These are phyloP conservation scores for Escarpia spicata DNA, from an alignment of 2,888 invertebrate genomes.

Conservation along the genomic window DNA sequence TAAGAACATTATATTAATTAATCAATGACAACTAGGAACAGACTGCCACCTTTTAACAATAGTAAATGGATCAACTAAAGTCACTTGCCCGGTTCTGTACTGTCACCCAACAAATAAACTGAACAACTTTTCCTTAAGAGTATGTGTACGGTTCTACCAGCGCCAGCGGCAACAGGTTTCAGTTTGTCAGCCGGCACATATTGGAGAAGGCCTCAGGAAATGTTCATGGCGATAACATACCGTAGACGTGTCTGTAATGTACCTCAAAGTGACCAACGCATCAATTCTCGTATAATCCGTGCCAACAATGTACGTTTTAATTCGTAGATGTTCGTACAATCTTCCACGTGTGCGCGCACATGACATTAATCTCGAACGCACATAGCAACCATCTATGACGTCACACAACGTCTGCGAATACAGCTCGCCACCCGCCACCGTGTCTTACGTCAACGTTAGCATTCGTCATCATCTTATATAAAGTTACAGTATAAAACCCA, in stretches of 20 bases:
- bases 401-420: neutral
- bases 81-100: no score
- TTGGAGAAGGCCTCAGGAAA: no score
- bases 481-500: neutral
- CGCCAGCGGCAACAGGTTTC: no score
- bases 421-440: neutral
- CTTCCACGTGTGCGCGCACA: neutral
- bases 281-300: neutral
- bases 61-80: no score
- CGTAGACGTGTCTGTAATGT: neutral
- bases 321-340: neutral
- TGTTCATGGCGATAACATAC: neutral
- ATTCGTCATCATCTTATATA: neutral
- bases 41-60: no score
- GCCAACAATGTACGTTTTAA: neutral
- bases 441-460: neutral
- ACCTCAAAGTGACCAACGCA: neutral
- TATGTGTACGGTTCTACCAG: no score
- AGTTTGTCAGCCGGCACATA: no score
- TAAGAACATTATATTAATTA: no score
- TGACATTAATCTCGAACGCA: neutral
- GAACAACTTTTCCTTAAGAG: no score
- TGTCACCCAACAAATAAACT: no score
- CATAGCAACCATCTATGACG: neutral
- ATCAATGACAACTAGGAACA: no score